These are phyloP conservation scores for Cancer borealis DNA, from an alignment of 2,888 invertebrate genomes.

Conservation along the genomic window DNA sequence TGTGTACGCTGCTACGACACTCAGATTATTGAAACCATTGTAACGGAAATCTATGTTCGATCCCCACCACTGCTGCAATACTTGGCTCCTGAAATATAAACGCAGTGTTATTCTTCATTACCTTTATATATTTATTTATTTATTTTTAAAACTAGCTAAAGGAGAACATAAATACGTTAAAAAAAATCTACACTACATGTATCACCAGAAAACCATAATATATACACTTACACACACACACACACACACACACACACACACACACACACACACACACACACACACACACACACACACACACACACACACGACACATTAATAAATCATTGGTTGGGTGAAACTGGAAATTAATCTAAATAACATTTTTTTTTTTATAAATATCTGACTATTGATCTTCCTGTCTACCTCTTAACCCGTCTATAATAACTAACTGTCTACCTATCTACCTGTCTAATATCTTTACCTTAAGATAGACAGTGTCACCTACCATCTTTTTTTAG, in stretches of 20 bases:
- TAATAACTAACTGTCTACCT: not conserved
- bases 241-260: too few species aligned
- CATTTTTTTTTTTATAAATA: not conserved
- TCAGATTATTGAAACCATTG: conserved; percentile 84
- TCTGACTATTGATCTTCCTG: not conserved
- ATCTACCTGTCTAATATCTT: not conserved
- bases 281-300: too few species aligned
- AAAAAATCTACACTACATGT: too few species aligned
- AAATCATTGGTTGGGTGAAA: too few species aligned
- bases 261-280: too few species aligned
- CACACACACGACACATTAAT: too few species aligned
- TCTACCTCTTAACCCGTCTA: not conserved
- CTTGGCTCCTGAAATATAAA: conserved; percentile 58
- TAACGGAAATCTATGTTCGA: conserved; percentile 88
- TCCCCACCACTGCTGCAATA: conserved; percentile 84
- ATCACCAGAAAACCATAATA: too few species aligned
- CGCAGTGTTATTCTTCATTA: not conserved
- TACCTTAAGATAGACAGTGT: not conserved
- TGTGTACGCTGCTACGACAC: conserved; percentile 88
- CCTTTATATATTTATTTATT: too few species aligned
- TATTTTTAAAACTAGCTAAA: too few species aligned
- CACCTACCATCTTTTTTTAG: conserved; percentile 88
- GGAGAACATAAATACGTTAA: too few species aligned
- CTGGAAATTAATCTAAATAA: too few species aligned
- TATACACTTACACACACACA: too few species aligned